Evolutionary conservation across 2,888 invertebrate species (phyloP).

Genomic region (Drosophila dives): DNA sequence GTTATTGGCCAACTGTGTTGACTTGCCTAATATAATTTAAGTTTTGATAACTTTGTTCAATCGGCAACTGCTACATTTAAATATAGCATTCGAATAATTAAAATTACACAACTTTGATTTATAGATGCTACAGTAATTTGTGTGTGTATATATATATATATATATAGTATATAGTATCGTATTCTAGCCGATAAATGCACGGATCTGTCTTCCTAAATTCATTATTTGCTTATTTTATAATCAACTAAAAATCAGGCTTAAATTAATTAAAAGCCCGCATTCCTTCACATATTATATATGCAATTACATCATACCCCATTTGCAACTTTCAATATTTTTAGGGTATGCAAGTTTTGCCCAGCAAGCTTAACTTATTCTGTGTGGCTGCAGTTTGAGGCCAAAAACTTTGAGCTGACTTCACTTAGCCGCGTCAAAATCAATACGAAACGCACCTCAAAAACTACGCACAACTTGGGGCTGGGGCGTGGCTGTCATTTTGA

Average conservation of each 20-base stretch:
- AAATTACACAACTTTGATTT: neutral
- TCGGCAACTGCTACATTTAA: neutral
- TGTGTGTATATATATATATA: too few species aligned
- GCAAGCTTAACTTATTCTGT: slow-evolving; percentile 18
- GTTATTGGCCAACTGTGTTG: slow-evolving; percentile 63
- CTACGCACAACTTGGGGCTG: slow-evolving; percentile 18
- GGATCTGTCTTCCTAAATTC: neutral
- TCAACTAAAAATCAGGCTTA: fast-evolving
- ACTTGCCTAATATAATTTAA: slow-evolving; percentile 18
- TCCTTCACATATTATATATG: neutral
- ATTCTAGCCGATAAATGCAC: neutral
- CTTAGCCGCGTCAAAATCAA: slow-evolving; percentile 45
- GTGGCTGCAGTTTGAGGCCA: slow-evolving; percentile 19
- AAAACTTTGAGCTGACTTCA: slow-evolving; percentile 31
- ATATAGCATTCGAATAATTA: neutral
- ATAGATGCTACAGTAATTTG: neutral
- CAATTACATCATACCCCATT: neutral
- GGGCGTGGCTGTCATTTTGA: slow-evolving; percentile 21
- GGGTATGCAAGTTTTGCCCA: slow-evolving; percentile 24
- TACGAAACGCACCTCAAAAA: slow-evolving; percentile 43
- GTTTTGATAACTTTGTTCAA: neutral
- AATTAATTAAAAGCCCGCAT: neutral
- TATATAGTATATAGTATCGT: neutral
- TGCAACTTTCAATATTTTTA: neutral
- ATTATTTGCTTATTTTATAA: neutral